These are phyloP conservation scores for Pantherophis vulpinus DNA, from an alignment of 2,797 vertebrate species.

Conservation along the genomic window DNA sequence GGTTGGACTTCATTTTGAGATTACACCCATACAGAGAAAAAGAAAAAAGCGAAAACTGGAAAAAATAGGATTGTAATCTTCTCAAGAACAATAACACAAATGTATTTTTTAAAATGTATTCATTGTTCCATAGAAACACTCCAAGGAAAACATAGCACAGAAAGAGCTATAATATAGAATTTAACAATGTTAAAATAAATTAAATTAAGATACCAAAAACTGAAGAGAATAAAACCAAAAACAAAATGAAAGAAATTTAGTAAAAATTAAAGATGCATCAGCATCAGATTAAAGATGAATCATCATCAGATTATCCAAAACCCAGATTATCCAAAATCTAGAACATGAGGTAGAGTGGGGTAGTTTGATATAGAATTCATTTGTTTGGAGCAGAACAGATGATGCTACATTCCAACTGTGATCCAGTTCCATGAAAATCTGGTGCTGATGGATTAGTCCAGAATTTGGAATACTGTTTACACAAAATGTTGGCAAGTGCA, in stretches of 20 bases:
- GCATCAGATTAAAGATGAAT: neutral
- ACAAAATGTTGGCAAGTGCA: neutral
- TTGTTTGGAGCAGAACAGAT: neutral
- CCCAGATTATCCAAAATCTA: neutral
- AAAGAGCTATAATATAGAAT: neutral
- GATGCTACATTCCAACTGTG: neutral
- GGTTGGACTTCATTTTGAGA: neutral
- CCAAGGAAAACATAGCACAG: neutral
- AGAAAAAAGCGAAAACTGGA: neutral
- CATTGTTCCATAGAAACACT: neutral
- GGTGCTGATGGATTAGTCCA: neutral
- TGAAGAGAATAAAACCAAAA: neutral
- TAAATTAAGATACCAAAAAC: neutral
- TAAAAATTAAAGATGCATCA: neutral
- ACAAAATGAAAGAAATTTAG: neutral
- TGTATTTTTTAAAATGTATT: neutral
- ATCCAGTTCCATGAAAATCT: neutral
- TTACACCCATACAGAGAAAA: neutral
- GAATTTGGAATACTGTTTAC: neutral
- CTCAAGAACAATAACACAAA: no score
- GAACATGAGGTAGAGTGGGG: neutral
- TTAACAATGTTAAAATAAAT: neutral
- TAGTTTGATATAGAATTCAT: neutral
- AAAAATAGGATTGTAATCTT: neutral
- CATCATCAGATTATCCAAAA: neutral